These are phyloP conservation scores for Alviniconcha strummeri DNA, from an alignment of 2,888 invertebrate species.

Conservation along the genomic window DNA sequence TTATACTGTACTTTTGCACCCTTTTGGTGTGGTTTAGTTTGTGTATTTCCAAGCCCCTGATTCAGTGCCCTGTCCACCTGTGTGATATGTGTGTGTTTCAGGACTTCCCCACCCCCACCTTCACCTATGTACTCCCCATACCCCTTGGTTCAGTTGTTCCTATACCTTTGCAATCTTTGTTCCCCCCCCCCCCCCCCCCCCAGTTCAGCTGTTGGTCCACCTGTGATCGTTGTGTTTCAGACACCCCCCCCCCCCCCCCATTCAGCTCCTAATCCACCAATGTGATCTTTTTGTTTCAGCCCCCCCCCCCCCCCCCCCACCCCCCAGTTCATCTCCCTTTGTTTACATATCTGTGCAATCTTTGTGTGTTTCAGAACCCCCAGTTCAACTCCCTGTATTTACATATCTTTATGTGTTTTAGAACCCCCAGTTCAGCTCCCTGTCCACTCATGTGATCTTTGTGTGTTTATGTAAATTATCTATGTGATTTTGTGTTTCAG, in stretches of 20 bases:
- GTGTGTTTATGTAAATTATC: too few species aligned
- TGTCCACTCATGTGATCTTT: constrained; percentile 77
- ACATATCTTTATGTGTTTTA: constrained; percentile 62
- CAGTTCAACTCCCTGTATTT: constrained; percentile 74
- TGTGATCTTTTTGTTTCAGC: constrained; percentile 72
- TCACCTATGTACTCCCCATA: too few species aligned
- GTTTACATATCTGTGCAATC: too few species aligned
- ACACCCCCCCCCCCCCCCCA: constrained; percentile 80
- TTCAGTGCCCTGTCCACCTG: constrained; percentile 78
- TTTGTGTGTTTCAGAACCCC: constrained; percentile 63
- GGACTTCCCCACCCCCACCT: too few species aligned
- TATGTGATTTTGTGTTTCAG: constrained; percentile 67
- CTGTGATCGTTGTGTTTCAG: constrained; percentile 75
- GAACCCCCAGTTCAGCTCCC: constrained; percentile 78
- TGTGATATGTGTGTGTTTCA: constrained; percentile 75
- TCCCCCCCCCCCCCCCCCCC: constrained; percentile 79
- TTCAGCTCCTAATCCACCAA: constrained; percentile 78
- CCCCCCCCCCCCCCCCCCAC: too few species aligned
- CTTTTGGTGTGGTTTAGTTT: background rate
- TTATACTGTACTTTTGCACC: too few species aligned
- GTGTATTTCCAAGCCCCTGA: constrained; percentile 76
- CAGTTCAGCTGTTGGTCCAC: constrained; percentile 78
- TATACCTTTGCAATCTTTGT: background rate
- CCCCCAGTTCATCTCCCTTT: too few species aligned
- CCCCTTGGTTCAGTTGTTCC: too few species aligned